These are phyloP conservation scores for Euwallacea fornicatus DNA, from an alignment of 1,140 invertebrate species.

Conservation along the genomic window DNA sequence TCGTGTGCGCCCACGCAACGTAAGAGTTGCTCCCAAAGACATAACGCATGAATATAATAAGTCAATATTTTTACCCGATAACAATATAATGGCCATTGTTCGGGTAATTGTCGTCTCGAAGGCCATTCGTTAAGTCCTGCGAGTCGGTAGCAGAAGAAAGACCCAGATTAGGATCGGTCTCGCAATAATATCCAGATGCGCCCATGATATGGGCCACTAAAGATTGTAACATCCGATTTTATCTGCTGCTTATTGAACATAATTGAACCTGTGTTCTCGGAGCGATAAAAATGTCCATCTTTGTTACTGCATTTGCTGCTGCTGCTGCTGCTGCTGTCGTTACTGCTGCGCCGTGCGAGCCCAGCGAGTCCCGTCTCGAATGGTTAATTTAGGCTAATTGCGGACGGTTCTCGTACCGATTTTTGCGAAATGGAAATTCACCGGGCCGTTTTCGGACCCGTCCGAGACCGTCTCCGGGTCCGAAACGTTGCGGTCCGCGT, in stretches of 20 bases:
- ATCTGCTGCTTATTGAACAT: slow-evolving; percentile 52
- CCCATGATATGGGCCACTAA: slow-evolving; percentile 44
- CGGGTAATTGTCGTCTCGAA: slow-evolving; percentile 52
- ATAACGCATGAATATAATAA: slow-evolving; percentile 49
- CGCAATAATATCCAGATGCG: slow-evolving; percentile 46
- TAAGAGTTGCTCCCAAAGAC: slow-evolving; percentile 26
- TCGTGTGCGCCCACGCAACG: slow-evolving; percentile 23
- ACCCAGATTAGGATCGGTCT: slow-evolving; percentile 41
- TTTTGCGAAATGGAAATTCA: no score
- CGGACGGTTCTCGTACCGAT: no score
- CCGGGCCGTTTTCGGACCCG: no score
- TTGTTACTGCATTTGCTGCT: no score
- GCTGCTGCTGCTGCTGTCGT: no score
- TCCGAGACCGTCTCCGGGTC: no score
- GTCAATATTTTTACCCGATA: slow-evolving; percentile 55
- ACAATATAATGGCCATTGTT: slow-evolving; percentile 55
- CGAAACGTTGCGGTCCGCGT: no score
- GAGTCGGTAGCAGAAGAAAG: slow-evolving; percentile 27
- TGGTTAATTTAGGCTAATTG: no score
- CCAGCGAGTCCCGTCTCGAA: no score
- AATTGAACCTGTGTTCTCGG: slow-evolving; percentile 46
- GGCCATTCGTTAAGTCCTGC: slow-evolving; percentile 49
- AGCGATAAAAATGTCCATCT: slow-evolving; percentile 15
- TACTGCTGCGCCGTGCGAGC: no score
- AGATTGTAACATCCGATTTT: slow-evolving; percentile 47